Base-by-base conservation (phyloP, 2,888 invertebrate genomes). In the Athalia cordata region DNA sequence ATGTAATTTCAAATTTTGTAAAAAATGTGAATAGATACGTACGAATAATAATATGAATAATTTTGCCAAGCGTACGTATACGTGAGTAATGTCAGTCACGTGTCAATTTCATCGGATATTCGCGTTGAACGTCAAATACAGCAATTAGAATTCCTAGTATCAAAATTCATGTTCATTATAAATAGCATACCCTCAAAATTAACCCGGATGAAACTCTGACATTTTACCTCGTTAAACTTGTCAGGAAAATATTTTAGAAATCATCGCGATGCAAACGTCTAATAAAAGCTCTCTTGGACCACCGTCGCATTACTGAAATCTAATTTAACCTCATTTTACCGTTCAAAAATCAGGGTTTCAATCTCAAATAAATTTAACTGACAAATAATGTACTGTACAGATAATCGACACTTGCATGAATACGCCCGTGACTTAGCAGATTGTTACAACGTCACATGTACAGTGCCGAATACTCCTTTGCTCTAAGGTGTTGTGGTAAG, bases 141-240 rank as follows among this genome's bases (percentile, higher is more conserved):
- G 57, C 5, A 59, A 72, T 45, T 13, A n/a, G 8, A 47, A 29
- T 57, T 7, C 0, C 9, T 55, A 9, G n/a, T 8, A 13, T 47
- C 70, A 72, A 72, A 72, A 13, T 57, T 59, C 57, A 8, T 29
- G 45, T 59, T 59, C 43, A 59, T 59, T 47, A 6, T 11, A 13
- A 57, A 57, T 57, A 45, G 57, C 15, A 59, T 72, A 72, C 45
- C 59, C 59, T 59, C 59, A 45, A 72, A 47, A 72, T 45, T 72
- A 45, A 72, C 47, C 57, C 70, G 47, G 59, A 47, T 72, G 70
- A 72, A 59, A 72, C 68, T 70, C 55, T 70, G 55, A 3, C 13
- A 59, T 45, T 72, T 47, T 59, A 13, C n/a, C 47, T 9, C 57
- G 57, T 57, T 72, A 8, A 72, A 72, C 9, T 11, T 8, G n/a